Evolutionary conservation across 2,113 vertebrate species (phyloP), one percentile per base, ranked within the genome.

Genomic region (Malaclemys terrapin): DNA sequence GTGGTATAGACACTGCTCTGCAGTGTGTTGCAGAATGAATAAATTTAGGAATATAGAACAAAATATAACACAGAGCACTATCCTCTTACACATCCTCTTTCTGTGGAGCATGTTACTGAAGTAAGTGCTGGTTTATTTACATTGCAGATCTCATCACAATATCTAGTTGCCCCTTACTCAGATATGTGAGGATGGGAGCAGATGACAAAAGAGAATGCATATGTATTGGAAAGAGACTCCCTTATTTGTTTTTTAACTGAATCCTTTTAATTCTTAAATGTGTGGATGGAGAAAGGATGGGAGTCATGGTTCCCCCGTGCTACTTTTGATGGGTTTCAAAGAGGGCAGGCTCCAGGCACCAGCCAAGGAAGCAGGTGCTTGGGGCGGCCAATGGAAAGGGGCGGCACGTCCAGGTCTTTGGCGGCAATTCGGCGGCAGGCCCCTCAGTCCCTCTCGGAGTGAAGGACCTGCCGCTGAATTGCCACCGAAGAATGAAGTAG

Each of bases 31-130:
- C 3, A 90, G 29, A 57, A 84, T 4, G 11, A 89, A 84, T 89
- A 93, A 93, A 93, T 95, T 80, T 29, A 80, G 52, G 53, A 29
- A 17, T 80, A 16, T 6, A 62, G 20, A 86, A 82, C 35, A 90
- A 42, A 87, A 1, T 25, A 25, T 49, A 82, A 5, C 0, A 38
- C 29, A 91, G 13, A 88, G 12, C 49, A 47, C 17, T n/a, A n/a
- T 76, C 6, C 72, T 49, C 35, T 56, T 57, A 62, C 13, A 31
- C 53, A 42, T 42, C 42, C 42, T 42, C 54, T 90, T 69, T 45
- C 45, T 91, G 84, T 45, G 4, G 5, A 85, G 42, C 5, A n/a
- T 91, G 72, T 38, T 4, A 72, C 5, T 59, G 57, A 59, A 29
- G 57, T 62, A 29, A 14, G 27, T 31, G 57, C 27, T 31, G 27